Conservation (phyloP, 2,797 vertebrate genomes). For the Syngnathus rostellatus region DNA sequence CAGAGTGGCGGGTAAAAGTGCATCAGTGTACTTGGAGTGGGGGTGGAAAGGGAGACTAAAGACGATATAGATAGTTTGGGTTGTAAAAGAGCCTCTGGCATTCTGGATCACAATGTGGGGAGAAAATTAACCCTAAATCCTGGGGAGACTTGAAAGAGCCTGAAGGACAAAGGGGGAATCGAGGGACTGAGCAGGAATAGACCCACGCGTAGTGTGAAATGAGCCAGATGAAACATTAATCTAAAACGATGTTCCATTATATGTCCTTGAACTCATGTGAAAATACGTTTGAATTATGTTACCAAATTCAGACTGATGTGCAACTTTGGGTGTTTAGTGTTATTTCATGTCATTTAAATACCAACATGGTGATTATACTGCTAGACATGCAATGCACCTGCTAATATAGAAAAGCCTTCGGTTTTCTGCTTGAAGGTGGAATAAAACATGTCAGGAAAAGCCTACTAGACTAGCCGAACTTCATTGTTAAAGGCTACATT, state of each 20-base stretch:
- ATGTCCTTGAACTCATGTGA: not conserved
- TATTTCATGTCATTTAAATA: too few species aligned
- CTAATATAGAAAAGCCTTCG: too few species aligned
- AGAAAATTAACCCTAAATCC: conserved; percentile 34
- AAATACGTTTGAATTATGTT: not conserved
- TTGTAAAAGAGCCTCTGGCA: conserved; percentile 22
- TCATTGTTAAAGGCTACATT: too few species aligned
- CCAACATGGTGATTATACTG: too few species aligned
- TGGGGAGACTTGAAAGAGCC: conserved; percentile 16
- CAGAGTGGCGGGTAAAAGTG: conserved; percentile 1
- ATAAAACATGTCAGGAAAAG: too few species aligned
- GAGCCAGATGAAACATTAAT: not conserved
- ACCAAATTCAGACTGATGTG: not conserved
- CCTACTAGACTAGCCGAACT: too few species aligned
- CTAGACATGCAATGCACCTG: too few species aligned
- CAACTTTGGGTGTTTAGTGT: too few species aligned
- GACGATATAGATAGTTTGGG: conserved; percentile 30
- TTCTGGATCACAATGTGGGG: conserved; percentile 36
- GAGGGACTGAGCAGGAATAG: conserved; percentile 13
- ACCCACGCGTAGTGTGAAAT: conserved; percentile 5
- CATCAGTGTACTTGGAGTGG: conserved; percentile 10
- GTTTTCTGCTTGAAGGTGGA: too few species aligned
- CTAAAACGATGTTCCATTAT: not conserved
- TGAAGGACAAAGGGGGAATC: conserved; percentile 17
- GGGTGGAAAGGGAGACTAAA: conserved; percentile 24